Base-by-base conservation (phyloP, 2,888 invertebrate species). In the Agapostemon virescens region DNA sequence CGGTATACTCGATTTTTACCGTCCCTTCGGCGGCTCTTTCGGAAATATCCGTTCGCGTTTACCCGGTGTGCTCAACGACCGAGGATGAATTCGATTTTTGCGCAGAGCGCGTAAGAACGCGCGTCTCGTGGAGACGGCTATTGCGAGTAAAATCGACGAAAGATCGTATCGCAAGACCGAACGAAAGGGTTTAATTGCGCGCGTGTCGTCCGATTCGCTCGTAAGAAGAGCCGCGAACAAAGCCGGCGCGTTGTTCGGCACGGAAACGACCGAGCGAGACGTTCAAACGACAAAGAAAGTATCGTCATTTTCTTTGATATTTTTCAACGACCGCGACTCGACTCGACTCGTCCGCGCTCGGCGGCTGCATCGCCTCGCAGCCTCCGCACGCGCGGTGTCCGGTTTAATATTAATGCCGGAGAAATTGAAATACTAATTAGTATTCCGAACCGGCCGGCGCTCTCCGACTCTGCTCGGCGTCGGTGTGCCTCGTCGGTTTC, bases 391-490 rank as follows among this genome's bases (percentile, higher is more conserved):
- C n/a, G 23, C n/a, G 55, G 63, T 61, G 58, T 70, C 64, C 77
- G 36, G 72, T 78, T 83, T 83, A 70, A 78, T 74, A 82, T 81
- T 77, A 82, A 82, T 83, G 82, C 83, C 30, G 17, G n/a, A 58
- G 40, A 77, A 77, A 82, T 82, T 81, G 82, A 81, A 82, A 81
- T 74, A 76, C 23, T 75, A 81, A 85, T 85, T 86, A 84, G 86
- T 80, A 85, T 85, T 85, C 85, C 63, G 63, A n/a, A 38, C 45
- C 38, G 55, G 67, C 49, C n/a, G 67, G 20, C 52, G 68, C 71
- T 68, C 63, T 20, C 66, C 79, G 45, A 55, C 68, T 40, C 26
- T 15, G 26, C 26, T 15, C 26, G 26, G 55, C 17, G 55, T 55
- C 55, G 55, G 55, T 55, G 26, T 40, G 40, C 13, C 40, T 55